phyloP scores from a whole-genome alignment of 2,797 vertebrate genomes.

The Ceryle rudis region DNA sequence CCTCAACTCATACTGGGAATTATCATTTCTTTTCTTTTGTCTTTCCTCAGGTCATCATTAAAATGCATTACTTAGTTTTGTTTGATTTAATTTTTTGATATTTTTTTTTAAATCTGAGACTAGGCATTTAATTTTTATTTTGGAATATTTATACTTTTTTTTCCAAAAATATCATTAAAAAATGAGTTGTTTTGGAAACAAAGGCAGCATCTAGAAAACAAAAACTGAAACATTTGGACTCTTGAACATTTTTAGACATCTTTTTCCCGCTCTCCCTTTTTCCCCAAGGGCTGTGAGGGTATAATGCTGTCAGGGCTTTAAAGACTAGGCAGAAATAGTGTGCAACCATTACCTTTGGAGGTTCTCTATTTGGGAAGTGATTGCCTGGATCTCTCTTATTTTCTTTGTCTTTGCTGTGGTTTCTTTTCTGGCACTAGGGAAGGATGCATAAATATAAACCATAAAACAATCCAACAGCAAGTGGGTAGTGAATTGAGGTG shows the following conservation, averaged over 20 bases:
- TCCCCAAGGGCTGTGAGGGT: not conserved
- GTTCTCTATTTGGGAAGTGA: conserved; percentile 83
- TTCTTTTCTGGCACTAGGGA: conserved; percentile 86
- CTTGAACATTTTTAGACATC: not conserved
- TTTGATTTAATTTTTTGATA: too few species aligned
- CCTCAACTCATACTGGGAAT: not conserved
- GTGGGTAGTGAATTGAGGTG: not conserved
- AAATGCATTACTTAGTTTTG: not conserved
- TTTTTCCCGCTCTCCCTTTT: not conserved
- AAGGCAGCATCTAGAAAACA: not conserved
- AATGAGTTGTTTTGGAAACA: not conserved
- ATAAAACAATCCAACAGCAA: not conserved
- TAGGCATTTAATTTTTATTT: not conserved
- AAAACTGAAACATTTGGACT: not conserved
- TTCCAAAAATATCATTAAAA: not conserved
- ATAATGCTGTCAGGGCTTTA: not conserved
- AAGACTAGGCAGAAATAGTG: not conserved
- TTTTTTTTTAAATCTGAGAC: not conserved
- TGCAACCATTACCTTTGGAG: conserved; percentile 82
- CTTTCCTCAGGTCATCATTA: not conserved
- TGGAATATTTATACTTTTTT: not conserved
- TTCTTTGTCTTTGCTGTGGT: conserved; percentile 85
- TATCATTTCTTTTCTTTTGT: not conserved
- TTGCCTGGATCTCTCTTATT: conserved; percentile 80
- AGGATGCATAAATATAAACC: not conserved